These are phyloP conservation scores for Scolopax rusticola DNA, from an alignment of 2,797 vertebrate species.

Conservation along the genomic window DNA sequence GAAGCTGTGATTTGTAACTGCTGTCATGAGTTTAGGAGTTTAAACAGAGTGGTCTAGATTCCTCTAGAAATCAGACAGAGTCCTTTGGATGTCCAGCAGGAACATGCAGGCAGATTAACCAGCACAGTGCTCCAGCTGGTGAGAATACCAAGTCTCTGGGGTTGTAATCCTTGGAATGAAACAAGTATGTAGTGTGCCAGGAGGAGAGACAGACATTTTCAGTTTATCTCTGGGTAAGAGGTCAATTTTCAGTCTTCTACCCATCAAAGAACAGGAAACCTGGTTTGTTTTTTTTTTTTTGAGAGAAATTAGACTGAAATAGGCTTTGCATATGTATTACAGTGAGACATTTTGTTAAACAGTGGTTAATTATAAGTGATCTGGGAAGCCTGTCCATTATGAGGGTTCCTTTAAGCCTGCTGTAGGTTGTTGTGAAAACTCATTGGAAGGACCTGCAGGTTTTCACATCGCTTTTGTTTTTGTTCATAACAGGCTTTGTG, in stretches of 20 bases:
- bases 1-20: not conserved
- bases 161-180: not conserved
- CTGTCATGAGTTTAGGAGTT: not conserved
- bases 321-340: not conserved
- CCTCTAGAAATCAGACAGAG: not conserved
- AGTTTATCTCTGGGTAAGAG: not conserved
- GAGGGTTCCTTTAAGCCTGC: not conserved
- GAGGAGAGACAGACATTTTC: not conserved
- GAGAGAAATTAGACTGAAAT: not conserved
- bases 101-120: rapidly evolving
- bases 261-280: not conserved
- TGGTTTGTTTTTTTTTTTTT: not conserved
- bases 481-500: not conserved
- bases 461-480: not conserved
- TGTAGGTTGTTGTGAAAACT: not conserved
- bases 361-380: not conserved
- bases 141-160: not conserved
- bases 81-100: not conserved
- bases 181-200: not conserved
- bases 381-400: not conserved
- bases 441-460: not conserved
- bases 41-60: not conserved
- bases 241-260: not conserved
- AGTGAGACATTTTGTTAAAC: not conserved
- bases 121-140: not conserved